Evolutionary conservation across 2,113 vertebrate species (phyloP).

Genomic region (Erpornis zantholeuca): DNA sequence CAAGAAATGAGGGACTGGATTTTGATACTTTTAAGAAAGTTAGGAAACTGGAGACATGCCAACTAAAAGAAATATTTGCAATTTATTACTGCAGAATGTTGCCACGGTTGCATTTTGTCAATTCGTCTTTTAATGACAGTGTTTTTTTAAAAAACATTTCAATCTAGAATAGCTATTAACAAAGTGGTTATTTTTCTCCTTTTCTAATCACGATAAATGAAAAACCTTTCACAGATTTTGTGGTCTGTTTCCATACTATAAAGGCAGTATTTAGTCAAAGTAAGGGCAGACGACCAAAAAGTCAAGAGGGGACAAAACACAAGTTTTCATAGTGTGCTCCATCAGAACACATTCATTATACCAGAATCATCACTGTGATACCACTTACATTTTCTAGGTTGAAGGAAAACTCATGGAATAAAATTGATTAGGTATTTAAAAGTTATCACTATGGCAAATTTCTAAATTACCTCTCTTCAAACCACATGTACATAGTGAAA

Average conservation of each 20-base stretch:
- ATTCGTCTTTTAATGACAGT: neutral
- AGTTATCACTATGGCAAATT: neutral
- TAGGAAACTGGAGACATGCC: neutral
- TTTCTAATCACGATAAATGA: neutral
- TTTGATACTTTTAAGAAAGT: neutral
- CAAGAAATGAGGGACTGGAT: neutral
- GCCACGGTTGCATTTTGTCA: neutral
- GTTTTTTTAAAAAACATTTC: neutral
- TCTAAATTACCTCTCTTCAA: neutral
- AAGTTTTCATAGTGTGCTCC: neutral
- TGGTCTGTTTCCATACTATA: neutral
- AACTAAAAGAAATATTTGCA: neutral
- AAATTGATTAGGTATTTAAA: neutral
- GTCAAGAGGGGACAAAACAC: neutral
- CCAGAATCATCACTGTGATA: neutral
- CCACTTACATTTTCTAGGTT: neutral
- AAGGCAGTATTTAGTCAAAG: neutral
- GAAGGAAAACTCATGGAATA: neutral
- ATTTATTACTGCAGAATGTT: neutral
- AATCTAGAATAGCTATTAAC: neutral
- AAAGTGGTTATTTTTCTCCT: neutral
- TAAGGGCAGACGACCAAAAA: neutral
- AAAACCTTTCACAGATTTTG: neutral
- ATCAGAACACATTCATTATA: neutral
- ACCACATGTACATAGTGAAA: neutral